Evolutionary conservation across 2,797 vertebrate genomes (phyloP).

Genomic region (Sylvilagus floridanus): DNA sequence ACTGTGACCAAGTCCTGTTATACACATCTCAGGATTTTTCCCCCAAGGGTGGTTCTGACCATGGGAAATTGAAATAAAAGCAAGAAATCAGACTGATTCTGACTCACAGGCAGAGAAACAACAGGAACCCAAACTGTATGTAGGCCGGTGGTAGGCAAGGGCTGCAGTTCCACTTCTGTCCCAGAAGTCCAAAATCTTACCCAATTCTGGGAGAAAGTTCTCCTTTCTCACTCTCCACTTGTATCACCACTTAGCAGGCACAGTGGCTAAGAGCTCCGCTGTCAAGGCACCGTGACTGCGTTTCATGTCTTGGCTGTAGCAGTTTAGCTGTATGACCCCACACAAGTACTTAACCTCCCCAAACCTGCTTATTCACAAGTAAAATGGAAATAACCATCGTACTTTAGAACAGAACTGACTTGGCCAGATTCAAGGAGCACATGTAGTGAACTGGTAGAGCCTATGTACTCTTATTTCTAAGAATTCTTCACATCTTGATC

Average conservation of each 20-base stretch:
- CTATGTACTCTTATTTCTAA: conserved; percentile 50
- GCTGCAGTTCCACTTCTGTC: not conserved
- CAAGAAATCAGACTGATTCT: conserved; percentile 13
- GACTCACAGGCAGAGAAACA: conserved; percentile 45
- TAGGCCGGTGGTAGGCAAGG: not conserved
- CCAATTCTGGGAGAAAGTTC: not conserved
- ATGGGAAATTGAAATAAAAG: not conserved
- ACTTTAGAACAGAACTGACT: conserved; percentile 3
- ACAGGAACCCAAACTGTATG: not conserved
- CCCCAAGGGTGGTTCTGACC: not conserved
- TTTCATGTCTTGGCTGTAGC: not conserved
- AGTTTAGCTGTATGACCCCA: not conserved
- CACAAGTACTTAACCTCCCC: not conserved
- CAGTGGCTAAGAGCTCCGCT: not conserved
- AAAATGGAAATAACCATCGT: conserved; percentile 32
- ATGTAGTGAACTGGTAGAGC: conserved; percentile 13
- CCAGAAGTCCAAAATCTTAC: not conserved
- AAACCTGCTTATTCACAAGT: not conserved
- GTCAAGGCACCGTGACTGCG: not conserved
- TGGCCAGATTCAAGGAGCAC: conserved; percentile 42
- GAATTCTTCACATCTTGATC: conserved; percentile 57
- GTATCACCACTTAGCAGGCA: not conserved
- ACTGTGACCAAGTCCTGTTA: not conserved
- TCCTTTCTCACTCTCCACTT: not conserved
- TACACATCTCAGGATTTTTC: not conserved